Evolutionary conservation across 2,113 vertebrate genomes (phyloP), one percentile per base, ranked within the genome.

Genomic region (Macaca fascicularis): DNA sequence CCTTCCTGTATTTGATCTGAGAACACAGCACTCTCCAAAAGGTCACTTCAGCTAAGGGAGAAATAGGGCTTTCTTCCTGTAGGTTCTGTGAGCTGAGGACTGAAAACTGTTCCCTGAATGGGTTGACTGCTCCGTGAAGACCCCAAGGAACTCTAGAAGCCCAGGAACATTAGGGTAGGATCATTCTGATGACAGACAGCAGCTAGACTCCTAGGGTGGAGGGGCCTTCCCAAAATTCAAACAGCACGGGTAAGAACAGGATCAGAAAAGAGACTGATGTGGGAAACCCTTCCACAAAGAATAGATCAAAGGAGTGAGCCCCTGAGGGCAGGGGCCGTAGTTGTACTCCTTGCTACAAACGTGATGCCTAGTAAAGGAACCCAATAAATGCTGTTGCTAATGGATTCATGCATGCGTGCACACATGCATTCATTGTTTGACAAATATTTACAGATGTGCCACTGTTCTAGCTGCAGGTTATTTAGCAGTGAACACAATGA

Each of bases 351-450:
- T 12, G n/a, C 78, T 8, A 67, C 67, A 76, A 64, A 83, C 43
- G 17, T 0, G 2, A 74, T 2, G 35, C 23, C 38, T 59, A 10
- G 25, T 1, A 22, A 59, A 52, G 30, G 25, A 40, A 72, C 76
- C 22, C 10, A n/a, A 4, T 12, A 61, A 59, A 72, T 22, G 20
- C 13, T 38, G 5, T 6, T 74, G 50, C 35, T 61, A 35, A 27
- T 35, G 43, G 43, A 45, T 35, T 45, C 30, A 35, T 10, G 45
- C 32, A 45, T 35, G 32, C 11, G 32, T 38, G 17, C 43, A 40
- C 20, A 17, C 27, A 67, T 30, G 20, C 23, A n/a, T 13, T 48
- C 69, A 4, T 23, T 57, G 20, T 12, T 11, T 23, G 32, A 22
- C 67, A 70, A 20, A 27, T 45, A 76, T 61, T 86, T 59, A 22